Evolutionary conservation across 1,140 invertebrate species (phyloP).

Genomic region (Drosophila serrata): DNA sequence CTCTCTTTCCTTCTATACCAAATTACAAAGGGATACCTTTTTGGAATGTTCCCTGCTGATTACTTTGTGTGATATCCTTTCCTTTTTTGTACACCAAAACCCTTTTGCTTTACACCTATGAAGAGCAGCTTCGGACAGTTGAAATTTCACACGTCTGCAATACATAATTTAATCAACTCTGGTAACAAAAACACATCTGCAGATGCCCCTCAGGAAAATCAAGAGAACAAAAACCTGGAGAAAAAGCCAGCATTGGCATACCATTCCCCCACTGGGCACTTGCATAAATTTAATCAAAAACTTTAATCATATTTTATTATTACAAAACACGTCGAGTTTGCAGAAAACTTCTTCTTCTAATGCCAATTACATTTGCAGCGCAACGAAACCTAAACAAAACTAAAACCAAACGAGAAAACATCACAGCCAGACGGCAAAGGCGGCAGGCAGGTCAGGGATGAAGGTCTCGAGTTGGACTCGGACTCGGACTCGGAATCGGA

Average conservation of each 20-base stretch:
- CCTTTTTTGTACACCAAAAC: neutral
- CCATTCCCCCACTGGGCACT: constrained; percentile 60
- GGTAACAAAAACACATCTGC: constrained; percentile 72
- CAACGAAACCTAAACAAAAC: constrained; percentile 78
- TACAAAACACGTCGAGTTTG: constrained; percentile 78
- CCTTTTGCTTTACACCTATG: constrained; percentile 32
- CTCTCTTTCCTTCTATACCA: neutral
- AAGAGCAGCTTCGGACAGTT: constrained; percentile 18
- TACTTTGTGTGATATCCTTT: constrained; percentile 50
- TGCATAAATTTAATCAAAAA: constrained; percentile 84
- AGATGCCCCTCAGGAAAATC: neutral
- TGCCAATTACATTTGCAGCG: constrained; percentile 81
- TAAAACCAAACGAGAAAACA: constrained; percentile 29
- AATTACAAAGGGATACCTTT: constrained; percentile 7
- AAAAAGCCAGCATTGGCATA: constrained; percentile 19
- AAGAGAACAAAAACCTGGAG: constrained; percentile 33
- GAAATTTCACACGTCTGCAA: constrained; percentile 72
- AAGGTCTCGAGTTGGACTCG: constrained; percentile 24
- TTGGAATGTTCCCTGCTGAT: constrained; percentile 46
- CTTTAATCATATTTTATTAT: constrained; percentile 85
- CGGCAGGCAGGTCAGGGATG: constrained; percentile 4
- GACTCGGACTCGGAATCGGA: no score
- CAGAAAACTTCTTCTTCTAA: constrained; percentile 72
- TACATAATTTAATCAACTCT: constrained; percentile 79
- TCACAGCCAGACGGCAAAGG: constrained; percentile 16